These are phyloP conservation scores for Spodoptera picta DNA, from an alignment of 2,888 invertebrate genomes.

Conservation along the genomic window DNA sequence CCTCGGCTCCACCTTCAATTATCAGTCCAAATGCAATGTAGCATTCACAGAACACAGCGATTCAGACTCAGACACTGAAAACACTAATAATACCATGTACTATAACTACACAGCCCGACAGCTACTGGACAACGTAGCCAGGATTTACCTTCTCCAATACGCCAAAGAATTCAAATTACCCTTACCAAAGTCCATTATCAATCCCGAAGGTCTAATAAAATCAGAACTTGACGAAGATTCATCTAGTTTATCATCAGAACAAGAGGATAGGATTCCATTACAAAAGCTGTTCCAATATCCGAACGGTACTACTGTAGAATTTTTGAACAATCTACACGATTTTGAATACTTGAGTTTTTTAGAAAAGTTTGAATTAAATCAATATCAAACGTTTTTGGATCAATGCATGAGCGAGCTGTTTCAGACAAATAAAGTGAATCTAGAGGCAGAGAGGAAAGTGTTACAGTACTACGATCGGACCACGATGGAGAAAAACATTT, in stretches of 20 bases:
- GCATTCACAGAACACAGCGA: slow-evolving; percentile 65
- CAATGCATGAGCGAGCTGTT: slow-evolving; percentile 74
- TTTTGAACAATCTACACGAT: slow-evolving; percentile 71
- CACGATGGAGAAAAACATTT: slow-evolving; percentile 79
- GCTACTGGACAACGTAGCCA: slow-evolving; percentile 66
- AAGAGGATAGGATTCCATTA: slow-evolving; percentile 37
- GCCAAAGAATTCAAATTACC: slow-evolving; percentile 75
- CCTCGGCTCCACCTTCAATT: slow-evolving; percentile 42
- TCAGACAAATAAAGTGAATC: slow-evolving; percentile 56
- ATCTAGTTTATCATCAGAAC: background rate
- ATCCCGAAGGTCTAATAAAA: slow-evolving; percentile 57
- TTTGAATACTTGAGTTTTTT: slow-evolving; percentile 75
- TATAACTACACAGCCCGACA: slow-evolving; percentile 52
- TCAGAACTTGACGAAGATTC: background rate
- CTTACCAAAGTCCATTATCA: slow-evolving; percentile 71
- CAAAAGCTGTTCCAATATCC: slow-evolving; percentile 77
- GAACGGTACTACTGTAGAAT: slow-evolving; percentile 72
- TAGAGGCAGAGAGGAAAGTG: slow-evolving; percentile 58
- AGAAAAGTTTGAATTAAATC: slow-evolving; percentile 80
- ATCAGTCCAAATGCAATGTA: slow-evolving; percentile 69
- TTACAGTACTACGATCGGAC: slow-evolving; percentile 78
- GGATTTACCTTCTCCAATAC: slow-evolving; percentile 70
- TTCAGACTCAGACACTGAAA: slow-evolving; percentile 25
- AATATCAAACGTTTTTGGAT: slow-evolving; percentile 77
- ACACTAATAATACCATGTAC: background rate